A percentile compares a stretch with the other conserved stretches of the same genome.
These are phyloP conservation scores for Aleiodes alternator DNA, from an alignment of 2,888 invertebrate genomes.

Conservation along the genomic window DNA sequence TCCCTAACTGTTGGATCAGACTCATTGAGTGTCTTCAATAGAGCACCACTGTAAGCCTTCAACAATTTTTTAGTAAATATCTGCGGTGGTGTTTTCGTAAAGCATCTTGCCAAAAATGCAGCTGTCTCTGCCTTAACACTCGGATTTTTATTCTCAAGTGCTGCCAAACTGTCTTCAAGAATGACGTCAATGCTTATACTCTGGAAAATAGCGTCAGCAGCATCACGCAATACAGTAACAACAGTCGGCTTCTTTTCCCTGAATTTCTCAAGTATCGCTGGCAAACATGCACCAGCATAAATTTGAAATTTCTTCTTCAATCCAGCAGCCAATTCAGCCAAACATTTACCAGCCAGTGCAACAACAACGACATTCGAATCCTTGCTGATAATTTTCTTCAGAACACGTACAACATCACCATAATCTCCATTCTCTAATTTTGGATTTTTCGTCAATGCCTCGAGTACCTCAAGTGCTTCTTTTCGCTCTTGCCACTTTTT, in stretches of 20 bases:
- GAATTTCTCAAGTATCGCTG: conserved; percentile 94
- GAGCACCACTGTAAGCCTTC: conserved; percentile 86
- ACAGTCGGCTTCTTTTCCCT: conserved; percentile 97
- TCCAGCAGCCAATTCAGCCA: conserved; percentile 89
- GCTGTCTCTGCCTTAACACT: conserved; percentile 92
- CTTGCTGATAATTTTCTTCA: conserved; percentile 95
- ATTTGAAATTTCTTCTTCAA: conserved; percentile 91
- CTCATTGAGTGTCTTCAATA: conserved; percentile 88
- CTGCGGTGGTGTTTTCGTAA: conserved; percentile 87
- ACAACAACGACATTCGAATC: conserved; percentile 97
- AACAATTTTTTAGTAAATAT: conserved; percentile 92
- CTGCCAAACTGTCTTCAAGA: conserved; percentile 89
- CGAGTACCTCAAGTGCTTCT: conserved; percentile 90
- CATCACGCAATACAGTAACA: conserved; percentile 90
- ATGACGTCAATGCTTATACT: conserved; percentile 88
- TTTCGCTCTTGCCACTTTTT: conserved; percentile 98
- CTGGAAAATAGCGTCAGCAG: conserved; percentile 91
- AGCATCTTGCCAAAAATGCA: conserved; percentile 88
- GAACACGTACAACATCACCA: conserved; percentile 88
- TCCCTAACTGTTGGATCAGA: conserved; percentile 95
- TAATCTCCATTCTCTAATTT: conserved; percentile 95
- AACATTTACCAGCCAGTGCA: conserved; percentile 88
- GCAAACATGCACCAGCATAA: conserved; percentile 87
- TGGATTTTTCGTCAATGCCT: conserved; percentile 86
- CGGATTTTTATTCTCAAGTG: conserved; percentile 94